phyloP scores from a whole-genome alignment of 2,888 invertebrate genomes.

The Cephus pygmeus region DNA sequence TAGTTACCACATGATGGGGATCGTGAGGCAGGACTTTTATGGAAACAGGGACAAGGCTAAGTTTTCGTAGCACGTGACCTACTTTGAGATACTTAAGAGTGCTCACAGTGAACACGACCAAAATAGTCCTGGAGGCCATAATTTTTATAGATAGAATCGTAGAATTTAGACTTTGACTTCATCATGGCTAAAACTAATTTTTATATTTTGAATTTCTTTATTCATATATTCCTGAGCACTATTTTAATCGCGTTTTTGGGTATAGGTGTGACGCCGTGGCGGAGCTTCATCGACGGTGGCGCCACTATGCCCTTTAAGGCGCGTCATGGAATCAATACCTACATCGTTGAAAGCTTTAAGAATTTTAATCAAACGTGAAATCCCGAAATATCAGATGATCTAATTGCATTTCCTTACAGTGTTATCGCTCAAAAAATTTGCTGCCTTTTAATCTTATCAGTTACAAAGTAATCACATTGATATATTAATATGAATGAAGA shows the following conservation, averaged over 20 bases:
- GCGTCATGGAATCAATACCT: not conserved
- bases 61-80: constrained; percentile 41
- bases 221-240: not conserved
- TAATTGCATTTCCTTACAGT: not conserved
- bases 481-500: not conserved
- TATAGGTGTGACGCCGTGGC: not conserved
- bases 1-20: not conserved
- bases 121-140: not conserved
- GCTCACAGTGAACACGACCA: not conserved
- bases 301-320: not conserved
- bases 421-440: not conserved
- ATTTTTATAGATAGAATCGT: not conserved
- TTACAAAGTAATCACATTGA: not conserved
- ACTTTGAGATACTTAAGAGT: constrained; percentile 25
- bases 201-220: not conserved
- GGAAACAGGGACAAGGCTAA: constrained; percentile 49
- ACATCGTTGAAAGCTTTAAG: not conserved
- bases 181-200: not conserved
- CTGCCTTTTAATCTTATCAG: not conserved
- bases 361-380: not conserved
- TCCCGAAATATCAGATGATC: not conserved
- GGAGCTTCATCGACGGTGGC: not conserved
- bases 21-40: not conserved
- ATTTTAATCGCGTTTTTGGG: not conserved
- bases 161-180: not conserved